Evolutionary conservation across 2,888 invertebrate genomes (phyloP).

Genomic region (Ctena decussata): DNA sequence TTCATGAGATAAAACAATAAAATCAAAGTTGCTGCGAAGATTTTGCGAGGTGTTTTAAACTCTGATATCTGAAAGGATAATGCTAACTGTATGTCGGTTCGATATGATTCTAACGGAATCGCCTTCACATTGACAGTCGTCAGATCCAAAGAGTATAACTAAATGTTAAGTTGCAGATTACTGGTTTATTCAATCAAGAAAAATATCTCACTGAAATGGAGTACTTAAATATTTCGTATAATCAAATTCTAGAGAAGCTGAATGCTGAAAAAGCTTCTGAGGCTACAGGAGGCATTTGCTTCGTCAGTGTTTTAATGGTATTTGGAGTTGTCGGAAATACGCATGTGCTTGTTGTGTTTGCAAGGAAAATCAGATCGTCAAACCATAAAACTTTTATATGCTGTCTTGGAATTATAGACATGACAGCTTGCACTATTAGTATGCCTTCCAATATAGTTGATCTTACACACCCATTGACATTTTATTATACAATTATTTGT

Average conservation of each 20-base stretch:
- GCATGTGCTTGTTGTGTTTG: conserved; percentile 60
- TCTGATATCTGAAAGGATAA: too few species aligned
- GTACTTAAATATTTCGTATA: background rate
- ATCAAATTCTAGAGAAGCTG: background rate
- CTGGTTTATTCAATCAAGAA: too few species aligned
- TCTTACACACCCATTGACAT: conserved; percentile 58
- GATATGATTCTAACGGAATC: too few species aligned
- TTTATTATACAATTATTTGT: conserved; percentile 43
- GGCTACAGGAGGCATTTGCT: conserved; percentile 57
- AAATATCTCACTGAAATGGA: too few species aligned
- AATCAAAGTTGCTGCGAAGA: too few species aligned
- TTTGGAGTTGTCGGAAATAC: conserved; percentile 61
- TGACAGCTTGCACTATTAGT: conserved; percentile 57
- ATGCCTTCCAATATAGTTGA: conserved; percentile 65
- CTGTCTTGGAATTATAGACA: conserved; percentile 55
- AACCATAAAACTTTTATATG: conserved; percentile 63
- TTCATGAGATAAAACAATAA: too few species aligned
- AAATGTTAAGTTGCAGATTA: too few species aligned
- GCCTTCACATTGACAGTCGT: too few species aligned
- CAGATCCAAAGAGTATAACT: too few species aligned
- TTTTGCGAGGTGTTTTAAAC: too few species aligned
- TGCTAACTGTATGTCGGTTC: too few species aligned
- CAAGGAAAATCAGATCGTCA: conserved; percentile 53
- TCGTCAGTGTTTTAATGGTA: conserved; percentile 58
- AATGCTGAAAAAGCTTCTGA: conserved; percentile 49